Base-by-base conservation (phyloP, 2,888 invertebrate species). In the Microplitis manilae region DNA sequence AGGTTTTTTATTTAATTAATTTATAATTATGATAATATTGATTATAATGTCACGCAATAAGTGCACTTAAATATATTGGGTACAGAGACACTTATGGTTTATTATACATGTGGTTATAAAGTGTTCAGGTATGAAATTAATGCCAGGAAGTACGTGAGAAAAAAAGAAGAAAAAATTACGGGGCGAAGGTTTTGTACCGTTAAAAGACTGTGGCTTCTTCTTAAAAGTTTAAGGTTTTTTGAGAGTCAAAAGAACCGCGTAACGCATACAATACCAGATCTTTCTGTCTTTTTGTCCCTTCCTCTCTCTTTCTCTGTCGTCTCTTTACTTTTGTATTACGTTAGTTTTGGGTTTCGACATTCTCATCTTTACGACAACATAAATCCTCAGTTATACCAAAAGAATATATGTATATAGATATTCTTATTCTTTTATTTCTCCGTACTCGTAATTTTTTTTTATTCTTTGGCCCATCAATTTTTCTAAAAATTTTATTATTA, bases 141-240 rank as follows among this genome's bases (percentile, higher is more conserved):
- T 50, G 50, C 13, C 50, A 50, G 50, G 50, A 50, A 50, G 50
- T 50, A 13, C 50, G 50, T 79, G 78, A 82, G 81, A 80, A 81
- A 80, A 84, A 41, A 68, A n/a, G n/a, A 86, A 84, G 4, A 84
- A 87, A 83, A 87, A 87, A 87, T 87, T 87, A 85, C 85, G 15
- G 67, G 68, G 68, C 73, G 83, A 83, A 81, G 80, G 75, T 67
- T 79, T 75, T 78, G n/a, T 87, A 86, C 88, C 88, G 87, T 87
- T 88, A 87, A 71, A 75, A 81, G 13, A 8, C 50, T 13, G 50
- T 50, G 50, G 50, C 13, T 50, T 50, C 50, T 50, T 50, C 50
- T 50, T 50, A 50, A 50, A 50, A 50, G 50, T 50, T 50, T 13
- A 50, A 50, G 50, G 50, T 50, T 50, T 50, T 13, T 50, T 50